A percentile compares a stretch with the other conserved stretches of the same genome.
Conservation (phyloP, 1,140 invertebrate genomes). For the Hesperophylax magnus region DNA sequence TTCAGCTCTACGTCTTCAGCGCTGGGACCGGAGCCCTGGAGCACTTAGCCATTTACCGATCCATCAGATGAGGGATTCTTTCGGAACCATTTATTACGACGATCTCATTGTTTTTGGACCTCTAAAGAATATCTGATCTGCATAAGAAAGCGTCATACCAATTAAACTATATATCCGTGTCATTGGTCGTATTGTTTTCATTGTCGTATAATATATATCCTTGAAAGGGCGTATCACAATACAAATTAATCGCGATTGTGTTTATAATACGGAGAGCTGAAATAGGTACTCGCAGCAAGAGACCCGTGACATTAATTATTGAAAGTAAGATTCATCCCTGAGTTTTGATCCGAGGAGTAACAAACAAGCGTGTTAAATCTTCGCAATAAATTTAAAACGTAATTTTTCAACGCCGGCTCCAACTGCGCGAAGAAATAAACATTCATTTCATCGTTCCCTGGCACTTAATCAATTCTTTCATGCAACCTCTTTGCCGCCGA, state of each 20-base stretch:
- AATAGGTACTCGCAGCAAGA: not conserved
- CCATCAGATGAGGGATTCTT: not conserved
- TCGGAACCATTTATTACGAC: not conserved
- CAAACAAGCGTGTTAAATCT: not conserved
- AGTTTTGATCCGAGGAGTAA: not conserved
- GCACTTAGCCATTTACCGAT: slow-evolving; percentile 8
- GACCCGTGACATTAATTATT: slow-evolving; percentile 4
- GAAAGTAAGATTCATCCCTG: slow-evolving; percentile 10
- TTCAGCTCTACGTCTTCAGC: too few relatives aligned
- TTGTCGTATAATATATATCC: not conserved
- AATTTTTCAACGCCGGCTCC: not conserved
- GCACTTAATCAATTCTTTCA: not conserved
- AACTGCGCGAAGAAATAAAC: slow-evolving; percentile 10
- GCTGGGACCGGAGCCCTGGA: not conserved
- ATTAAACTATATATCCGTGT: not conserved
- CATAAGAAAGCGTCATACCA: not conserved
- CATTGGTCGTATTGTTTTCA: not conserved
- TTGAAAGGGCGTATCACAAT: too few relatives aligned
- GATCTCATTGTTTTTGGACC: slow-evolving; percentile 22
- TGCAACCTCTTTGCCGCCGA: not conserved
- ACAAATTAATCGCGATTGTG: too few relatives aligned
- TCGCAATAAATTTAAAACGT: not conserved
- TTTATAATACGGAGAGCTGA: not conserved
- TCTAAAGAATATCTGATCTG: not conserved
- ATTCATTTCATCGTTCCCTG: not conserved